Conservation (phyloP, 2,888 invertebrate genomes). For the Schizaphis graminum region DNA sequence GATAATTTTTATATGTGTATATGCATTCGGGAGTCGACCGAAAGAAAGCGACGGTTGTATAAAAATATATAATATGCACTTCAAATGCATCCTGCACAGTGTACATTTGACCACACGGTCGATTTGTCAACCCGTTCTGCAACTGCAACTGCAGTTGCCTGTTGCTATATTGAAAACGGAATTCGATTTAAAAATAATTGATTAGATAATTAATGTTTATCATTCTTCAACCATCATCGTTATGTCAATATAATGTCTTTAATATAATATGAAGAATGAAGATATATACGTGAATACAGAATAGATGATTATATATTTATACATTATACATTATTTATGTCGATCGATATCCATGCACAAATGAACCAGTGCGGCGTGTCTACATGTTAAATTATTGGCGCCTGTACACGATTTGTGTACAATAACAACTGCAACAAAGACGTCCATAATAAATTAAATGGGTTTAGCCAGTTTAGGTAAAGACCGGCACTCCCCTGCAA, state of each 20-base stretch:
- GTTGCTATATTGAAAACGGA: background rate
- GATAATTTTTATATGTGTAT: background rate
- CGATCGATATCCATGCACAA: background rate
- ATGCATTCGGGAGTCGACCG: background rate
- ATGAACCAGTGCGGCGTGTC: background rate
- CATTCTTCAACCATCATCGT: background rate
- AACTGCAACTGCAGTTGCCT: background rate
- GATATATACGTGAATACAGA: background rate
- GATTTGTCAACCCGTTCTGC: background rate
- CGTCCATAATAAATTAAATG: background rate
- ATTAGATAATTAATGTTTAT: background rate
- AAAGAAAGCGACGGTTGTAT: background rate
- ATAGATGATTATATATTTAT: background rate
- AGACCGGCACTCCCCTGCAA: background rate
- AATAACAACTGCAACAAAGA: background rate
- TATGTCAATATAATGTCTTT: background rate
- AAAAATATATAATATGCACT: background rate
- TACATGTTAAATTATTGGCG: background rate
- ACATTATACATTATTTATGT: background rate
- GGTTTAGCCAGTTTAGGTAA: constrained; percentile 9
- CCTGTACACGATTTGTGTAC: background rate
- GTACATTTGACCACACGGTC: background rate
- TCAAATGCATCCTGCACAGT: background rate
- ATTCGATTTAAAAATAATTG: background rate
- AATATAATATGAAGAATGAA: background rate